Evolutionary conservation across 1,140 invertebrate species (phyloP).

Genomic region (Spodoptera litura): DNA sequence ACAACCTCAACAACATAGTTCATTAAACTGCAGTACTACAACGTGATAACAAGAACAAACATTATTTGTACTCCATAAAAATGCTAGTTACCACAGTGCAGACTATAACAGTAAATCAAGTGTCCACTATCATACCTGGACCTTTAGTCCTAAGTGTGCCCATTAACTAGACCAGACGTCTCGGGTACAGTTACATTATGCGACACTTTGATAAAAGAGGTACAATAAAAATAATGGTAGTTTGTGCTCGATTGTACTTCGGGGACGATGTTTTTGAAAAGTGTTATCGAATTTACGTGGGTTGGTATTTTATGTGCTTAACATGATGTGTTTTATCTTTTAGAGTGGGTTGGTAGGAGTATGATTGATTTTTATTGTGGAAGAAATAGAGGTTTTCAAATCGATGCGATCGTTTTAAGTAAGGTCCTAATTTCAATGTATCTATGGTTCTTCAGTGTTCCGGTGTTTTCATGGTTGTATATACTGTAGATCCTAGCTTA

Average conservation of each 20-base stretch:
- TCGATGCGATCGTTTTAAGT: too few relatives aligned
- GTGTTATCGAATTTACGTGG: too few relatives aligned
- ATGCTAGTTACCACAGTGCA: conserved; percentile 6
- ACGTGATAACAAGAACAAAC: neutral
- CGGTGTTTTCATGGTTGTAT: too few relatives aligned
- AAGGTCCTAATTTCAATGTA: too few relatives aligned
- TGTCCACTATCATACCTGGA: conserved; percentile 31
- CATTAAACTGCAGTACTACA: neutral
- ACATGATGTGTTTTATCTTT: too few relatives aligned
- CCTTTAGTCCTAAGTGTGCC: conserved; percentile 1
- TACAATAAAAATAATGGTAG: conserved; percentile 2
- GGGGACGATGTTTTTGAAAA: neutral
- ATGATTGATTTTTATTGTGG: too few relatives aligned
- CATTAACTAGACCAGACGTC: neutral
- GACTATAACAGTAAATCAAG: conserved; percentile 36
- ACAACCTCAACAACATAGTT: neutral
- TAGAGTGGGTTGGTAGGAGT: too few relatives aligned
- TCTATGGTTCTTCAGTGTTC: too few relatives aligned
- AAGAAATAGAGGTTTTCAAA: too few relatives aligned
- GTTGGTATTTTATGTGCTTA: too few relatives aligned
- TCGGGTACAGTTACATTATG: conserved; percentile 1
- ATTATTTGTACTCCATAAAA: conserved; percentile 16
- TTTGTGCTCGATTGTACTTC: conserved; percentile 6
- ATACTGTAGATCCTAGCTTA: too few relatives aligned
- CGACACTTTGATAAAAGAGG: neutral